Evolutionary conservation across 2,113 vertebrate genomes (phyloP).

Genomic region (Prionailurus bengalensis): DNA sequence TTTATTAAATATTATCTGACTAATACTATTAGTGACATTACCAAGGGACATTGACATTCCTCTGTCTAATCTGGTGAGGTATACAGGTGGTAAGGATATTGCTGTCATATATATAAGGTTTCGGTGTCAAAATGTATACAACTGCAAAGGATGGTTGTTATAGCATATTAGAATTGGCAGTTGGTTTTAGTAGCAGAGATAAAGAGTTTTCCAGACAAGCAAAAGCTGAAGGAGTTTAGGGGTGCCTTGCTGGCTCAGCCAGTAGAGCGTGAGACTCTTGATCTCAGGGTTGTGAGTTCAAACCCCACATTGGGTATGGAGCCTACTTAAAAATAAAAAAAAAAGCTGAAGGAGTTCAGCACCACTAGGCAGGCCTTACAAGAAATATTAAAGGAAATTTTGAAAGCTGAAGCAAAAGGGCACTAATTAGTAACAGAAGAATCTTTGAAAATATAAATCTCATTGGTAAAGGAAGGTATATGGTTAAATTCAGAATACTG

Average conservation of each 20-base stretch:
- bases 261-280: background rate
- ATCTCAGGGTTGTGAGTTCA: background rate
- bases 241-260: background rate
- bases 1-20: conserved; percentile 51
- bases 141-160: background rate
- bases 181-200: background rate
- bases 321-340: background rate
- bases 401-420: background rate
- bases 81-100: background rate
- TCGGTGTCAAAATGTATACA: background rate
- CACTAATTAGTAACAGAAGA: background rate
- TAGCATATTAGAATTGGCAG: background rate
- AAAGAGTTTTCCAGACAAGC: conserved; percentile 28
- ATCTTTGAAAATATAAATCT: background rate
- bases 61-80: background rate
- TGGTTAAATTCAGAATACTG: background rate
- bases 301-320: background rate
- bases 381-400: background rate
- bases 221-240: background rate
- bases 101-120: background rate
- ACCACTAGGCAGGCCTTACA: background rate
- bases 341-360: background rate
- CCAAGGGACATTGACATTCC: conserved; percentile 14
- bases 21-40: background rate
- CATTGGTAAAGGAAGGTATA: background rate